Percentiles rank a stretch among this genome's conserved stretches.
These are phyloP conservation scores for Microcebus murinus DNA, from an alignment of 2,113 vertebrate species.

Conservation along the genomic window DNA sequence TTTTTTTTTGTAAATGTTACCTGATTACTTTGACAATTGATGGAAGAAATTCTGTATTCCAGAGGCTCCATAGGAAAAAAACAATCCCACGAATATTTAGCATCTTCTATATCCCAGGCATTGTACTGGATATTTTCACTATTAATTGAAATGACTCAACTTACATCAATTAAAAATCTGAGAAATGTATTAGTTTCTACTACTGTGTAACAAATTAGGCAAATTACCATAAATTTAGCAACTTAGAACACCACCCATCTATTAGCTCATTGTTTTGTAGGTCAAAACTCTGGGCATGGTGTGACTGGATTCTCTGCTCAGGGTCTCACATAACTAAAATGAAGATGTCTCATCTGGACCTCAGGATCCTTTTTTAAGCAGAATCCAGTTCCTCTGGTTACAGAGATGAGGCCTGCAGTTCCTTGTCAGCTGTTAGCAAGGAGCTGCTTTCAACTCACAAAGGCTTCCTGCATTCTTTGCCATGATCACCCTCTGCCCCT, in stretches of 20 bases:
- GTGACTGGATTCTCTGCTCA: background rate
- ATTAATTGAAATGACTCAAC: background rate
- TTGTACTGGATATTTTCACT: background rate
- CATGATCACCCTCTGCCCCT: no score
- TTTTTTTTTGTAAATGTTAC: background rate
- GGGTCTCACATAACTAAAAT: background rate
- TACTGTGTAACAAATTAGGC: background rate
- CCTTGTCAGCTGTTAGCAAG: background rate
- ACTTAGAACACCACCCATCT: background rate
- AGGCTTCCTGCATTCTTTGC: background rate
- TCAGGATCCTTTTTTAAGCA: background rate
- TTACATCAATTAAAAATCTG: background rate
- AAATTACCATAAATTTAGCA: background rate
- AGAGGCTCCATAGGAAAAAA: background rate
- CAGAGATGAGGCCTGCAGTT: background rate
- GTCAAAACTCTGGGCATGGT: background rate
- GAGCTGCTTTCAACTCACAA: background rate
- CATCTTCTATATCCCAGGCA: background rate
- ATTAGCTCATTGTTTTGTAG: background rate
- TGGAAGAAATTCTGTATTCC: slow-evolving; percentile 32
- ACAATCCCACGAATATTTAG: background rate
- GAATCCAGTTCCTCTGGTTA: background rate
- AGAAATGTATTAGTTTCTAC: background rate
- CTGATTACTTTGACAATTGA: background rate
- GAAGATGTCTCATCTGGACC: background rate